These are phyloP conservation scores for Karalla daura DNA, from an alignment of 2,797 vertebrate species.

Conservation along the genomic window DNA sequence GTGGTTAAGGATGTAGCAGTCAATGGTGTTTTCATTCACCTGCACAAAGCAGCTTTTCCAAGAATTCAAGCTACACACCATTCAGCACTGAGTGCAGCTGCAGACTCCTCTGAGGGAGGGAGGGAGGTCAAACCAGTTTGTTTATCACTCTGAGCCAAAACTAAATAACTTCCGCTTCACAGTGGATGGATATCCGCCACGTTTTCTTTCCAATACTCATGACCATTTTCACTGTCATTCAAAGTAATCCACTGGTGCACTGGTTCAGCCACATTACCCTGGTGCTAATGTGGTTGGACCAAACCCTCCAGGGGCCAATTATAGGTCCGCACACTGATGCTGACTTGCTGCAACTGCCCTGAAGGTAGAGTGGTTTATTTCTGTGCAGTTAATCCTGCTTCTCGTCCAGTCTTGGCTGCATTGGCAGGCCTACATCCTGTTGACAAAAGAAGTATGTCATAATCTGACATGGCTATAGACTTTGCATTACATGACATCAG, in stretches of 20 bases:
- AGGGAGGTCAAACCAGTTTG: background rate
- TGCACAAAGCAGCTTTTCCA: background rate
- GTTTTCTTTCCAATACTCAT: background rate
- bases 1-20: background rate
- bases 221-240: slow-evolving; percentile 1
- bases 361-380: slow-evolving; percentile 40
- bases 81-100: background rate
- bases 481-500: background rate
- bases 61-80: background rate
- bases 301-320: slow-evolving; percentile 19
- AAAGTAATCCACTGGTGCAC: slow-evolving; percentile 7
- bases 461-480: slow-evolving; percentile 8
- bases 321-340: background rate
- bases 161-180: background rate
- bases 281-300: background rate
- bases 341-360: slow-evolving; percentile 4
- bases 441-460: slow-evolving; percentile 41
- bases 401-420: slow-evolving; percentile 10
- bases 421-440: slow-evolving; percentile 40
- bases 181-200: background rate
- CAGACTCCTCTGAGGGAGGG: background rate
- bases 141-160: background rate
- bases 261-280: background rate
- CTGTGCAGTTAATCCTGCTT: slow-evolving; percentile 43
- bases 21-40: background rate